A percentile compares a stretch with the other conserved stretches of the same genome.
These are phyloP conservation scores for Sceliomorpha sp. DNA, from an alignment of 2,888 invertebrate species.

Conservation along the genomic window DNA sequence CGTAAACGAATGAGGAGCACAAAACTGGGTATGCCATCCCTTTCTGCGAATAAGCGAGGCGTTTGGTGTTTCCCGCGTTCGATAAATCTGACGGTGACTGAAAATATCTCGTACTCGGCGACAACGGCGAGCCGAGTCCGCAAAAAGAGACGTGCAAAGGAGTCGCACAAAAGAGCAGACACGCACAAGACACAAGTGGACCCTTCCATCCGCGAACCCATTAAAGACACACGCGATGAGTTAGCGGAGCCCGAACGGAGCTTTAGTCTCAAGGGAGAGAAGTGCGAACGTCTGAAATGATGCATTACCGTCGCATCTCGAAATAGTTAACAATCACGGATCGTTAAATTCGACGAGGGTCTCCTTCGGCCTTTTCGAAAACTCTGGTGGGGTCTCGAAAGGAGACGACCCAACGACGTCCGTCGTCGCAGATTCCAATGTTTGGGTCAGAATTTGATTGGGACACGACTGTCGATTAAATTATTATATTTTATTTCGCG, in stretches of 20 bases:
- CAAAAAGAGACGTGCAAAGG: constrained; percentile 21
- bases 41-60: constrained; percentile 4
- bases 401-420: too few relatives aligned
- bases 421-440: too few relatives aligned
- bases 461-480: too few relatives aligned
- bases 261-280: constrained; percentile 3
- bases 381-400: background rate
- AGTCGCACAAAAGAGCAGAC: constrained; percentile 24
- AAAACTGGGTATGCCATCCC: too few relatives aligned
- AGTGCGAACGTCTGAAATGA: constrained; percentile 8
- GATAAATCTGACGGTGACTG: constrained; percentile 16
- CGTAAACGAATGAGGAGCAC: too few relatives aligned
- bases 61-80: constrained; percentile 1
- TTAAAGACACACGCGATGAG: constrained; percentile 61
- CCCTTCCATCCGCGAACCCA: constrained; percentile 39
- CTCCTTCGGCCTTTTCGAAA: background rate
- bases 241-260: constrained; percentile 16
- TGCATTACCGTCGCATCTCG: constrained; percentile 3
- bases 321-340: constrained; percentile 6
- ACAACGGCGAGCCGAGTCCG: constrained; percentile 3
- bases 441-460: too few relatives aligned
- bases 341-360: constrained; percentile 1
- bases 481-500: too few relatives aligned
- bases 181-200: constrained; percentile 14
- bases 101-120: constrained; percentile 12